Base-by-base conservation (phyloP, 2,113 vertebrate species). In the Periophthalmodon schlosseri region DNA sequence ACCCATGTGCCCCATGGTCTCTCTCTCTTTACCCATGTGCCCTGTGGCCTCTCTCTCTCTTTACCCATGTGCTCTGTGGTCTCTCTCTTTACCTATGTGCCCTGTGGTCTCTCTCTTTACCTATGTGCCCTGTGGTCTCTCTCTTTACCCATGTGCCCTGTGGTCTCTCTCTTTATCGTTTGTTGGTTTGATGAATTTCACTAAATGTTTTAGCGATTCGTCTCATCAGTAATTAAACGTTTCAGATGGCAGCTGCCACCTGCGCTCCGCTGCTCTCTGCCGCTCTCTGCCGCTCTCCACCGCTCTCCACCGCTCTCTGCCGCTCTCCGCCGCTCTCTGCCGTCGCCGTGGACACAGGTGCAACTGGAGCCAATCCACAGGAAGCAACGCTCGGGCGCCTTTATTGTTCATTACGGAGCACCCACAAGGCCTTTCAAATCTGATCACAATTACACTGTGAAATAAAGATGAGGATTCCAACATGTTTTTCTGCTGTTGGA, bases 141-240 rank as follows among this genome's bases (percentile, higher is more conserved):
- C 8, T 10, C 10, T 44, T 44, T 44, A 44, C 8, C 36, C 36
- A 39, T 39, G 36, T 44, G 39, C 39, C 2, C 9, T 44, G 39
- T 10, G 2, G 39, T 10, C 39, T 5, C 39, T 44, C 7, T 44
- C 36, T 44, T 10, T 44, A 33, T 70, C 90, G 86, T 86, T 78
- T 85, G 72, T n/a, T n/a, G 54, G 21, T 28, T 28, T 3, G 23
- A 57, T 57, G n/a, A 81, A 85, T 64, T 66, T 69, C 2, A 28
- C 72, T 86, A 73, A 88, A 89, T 54, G 76, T 81, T 82, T 72
- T 24, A 54, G 69, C 78, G 75, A 56, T 86, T 91, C 88, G 78
- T 83, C 85, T 84, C 84, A 77, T 76, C 83, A 74, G 72, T 85
- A 88, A 92, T 91, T 88, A 88, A 87, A 78, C 12, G 63, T 78